phyloP scores from a whole-genome alignment of 35 echinoderm and acorn worm species.

The Apostichopus parvimensis region DNA sequence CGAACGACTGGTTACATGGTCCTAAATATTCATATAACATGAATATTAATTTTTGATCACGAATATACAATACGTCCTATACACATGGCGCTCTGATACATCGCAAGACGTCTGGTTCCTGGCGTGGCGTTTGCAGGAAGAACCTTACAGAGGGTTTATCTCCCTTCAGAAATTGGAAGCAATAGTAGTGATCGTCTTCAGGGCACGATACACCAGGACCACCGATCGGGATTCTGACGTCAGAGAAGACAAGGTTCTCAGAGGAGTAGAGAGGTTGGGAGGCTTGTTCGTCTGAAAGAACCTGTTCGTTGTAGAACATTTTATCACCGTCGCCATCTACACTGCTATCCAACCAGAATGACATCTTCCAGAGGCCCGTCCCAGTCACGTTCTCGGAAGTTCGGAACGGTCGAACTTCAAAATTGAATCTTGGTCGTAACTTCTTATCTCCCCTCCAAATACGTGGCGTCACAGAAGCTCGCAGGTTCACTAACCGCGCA shows the following conservation, averaged over 20 bases:
- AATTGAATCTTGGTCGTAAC: neutral
- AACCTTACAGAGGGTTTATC: neutral
- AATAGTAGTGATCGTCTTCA: neutral
- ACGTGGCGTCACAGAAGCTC: neutral
- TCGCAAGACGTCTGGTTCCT: neutral
- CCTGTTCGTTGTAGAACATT: conserved; percentile 29
- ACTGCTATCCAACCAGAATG: conserved; percentile 39
- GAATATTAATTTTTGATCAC: neutral
- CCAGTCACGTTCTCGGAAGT: conserved; percentile 42
- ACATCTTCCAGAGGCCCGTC: conserved; percentile 26
- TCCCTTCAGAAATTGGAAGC: neutral
- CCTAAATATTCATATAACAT: neutral
- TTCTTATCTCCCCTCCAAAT: neutral
- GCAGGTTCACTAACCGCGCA: neutral
- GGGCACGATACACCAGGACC: neutral
- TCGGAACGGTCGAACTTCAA: neutral
- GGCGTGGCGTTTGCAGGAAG: neutral
- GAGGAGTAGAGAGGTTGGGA: conserved; percentile 3
- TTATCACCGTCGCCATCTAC: conserved; percentile 1
- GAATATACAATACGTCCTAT: neutral
- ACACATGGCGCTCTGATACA: conserved; percentile 28
- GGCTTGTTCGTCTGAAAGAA: conserved; percentile 8
- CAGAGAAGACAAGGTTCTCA: neutral
- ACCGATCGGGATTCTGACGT: neutral
- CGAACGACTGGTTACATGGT: too few relatives aligned